phyloP scores from a whole-genome alignment of 2,113 vertebrate species.

The Corvus moneduloides region DNA sequence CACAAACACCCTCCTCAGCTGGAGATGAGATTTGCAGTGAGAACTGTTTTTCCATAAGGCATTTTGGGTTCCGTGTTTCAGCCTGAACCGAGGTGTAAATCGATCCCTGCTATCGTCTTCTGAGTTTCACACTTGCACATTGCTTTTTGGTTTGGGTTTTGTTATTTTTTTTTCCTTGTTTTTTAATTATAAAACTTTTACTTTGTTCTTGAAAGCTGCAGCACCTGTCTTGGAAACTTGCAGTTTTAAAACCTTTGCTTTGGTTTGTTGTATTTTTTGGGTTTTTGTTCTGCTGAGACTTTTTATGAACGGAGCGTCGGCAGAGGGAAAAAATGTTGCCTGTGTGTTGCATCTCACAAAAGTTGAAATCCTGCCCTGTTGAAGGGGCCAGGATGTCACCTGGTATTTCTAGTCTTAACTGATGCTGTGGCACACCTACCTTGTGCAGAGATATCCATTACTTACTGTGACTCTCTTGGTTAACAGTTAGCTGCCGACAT shows the following conservation, averaged over 20 bases:
- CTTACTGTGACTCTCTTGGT: neutral
- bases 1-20: neutral
- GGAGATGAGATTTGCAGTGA: neutral
- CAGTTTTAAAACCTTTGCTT: conserved; percentile 39
- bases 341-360: conserved; percentile 17
- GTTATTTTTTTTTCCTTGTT: neutral
- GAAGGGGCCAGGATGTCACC: neutral
- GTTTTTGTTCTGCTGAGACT: conserved; percentile 20
- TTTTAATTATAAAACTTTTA: neutral
- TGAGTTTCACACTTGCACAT: conserved; percentile 44
- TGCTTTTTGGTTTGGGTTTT: neutral
- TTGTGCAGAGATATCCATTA: neutral
- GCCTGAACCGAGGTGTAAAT: neutral
- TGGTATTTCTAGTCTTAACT: conserved; percentile 30
- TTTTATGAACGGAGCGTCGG: neutral
- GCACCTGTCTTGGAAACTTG: conserved; percentile 20
- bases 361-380: neutral
- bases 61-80: neutral
- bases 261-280: neutral
- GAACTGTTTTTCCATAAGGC: neutral
- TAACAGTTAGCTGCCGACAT: conserved; percentile 10
- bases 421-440: conserved; percentile 1
- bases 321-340: neutral
- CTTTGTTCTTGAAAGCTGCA: conserved; percentile 20
- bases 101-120: neutral